phyloP scores from a whole-genome alignment of 2,113 vertebrate species.

The Rutilus rutilus region DNA sequence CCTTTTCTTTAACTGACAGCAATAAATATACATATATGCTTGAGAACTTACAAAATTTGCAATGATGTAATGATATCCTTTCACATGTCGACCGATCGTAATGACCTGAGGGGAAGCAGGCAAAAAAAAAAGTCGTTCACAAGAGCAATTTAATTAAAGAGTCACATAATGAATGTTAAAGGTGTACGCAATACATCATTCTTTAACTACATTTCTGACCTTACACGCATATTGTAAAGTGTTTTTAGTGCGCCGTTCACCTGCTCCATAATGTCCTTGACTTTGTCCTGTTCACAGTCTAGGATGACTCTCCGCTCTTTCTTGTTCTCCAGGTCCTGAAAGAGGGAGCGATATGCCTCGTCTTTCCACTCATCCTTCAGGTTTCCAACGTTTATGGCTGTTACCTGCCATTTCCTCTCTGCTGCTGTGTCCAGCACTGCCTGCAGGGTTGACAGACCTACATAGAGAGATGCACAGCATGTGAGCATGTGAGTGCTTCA shows the following conservation, averaged over 20 bases:
- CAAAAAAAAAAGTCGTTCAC: neutral
- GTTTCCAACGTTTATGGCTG: constrained; percentile 96
- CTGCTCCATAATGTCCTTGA: constrained; percentile 98
- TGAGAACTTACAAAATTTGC: constrained; percentile 90
- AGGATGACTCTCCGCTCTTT: constrained; percentile 93
- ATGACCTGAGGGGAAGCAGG: constrained; percentile 82
- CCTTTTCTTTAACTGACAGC: neutral
- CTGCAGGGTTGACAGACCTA: constrained; percentile 92
- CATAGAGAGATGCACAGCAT: constrained; percentile 44
- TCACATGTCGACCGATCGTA: constrained; percentile 95
- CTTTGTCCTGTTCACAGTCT: constrained; percentile 96
- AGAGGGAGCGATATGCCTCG: constrained; percentile 93
- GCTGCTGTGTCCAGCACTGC: constrained; percentile 94
- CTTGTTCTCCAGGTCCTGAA: constrained; percentile 94
- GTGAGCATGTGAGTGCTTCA: neutral
- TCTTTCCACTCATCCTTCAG: constrained; percentile 98
- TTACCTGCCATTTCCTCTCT: constrained; percentile 96
- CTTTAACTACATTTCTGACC: constrained; percentile 8
- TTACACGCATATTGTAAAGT: neutral
- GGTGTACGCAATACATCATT: constrained; percentile 19
- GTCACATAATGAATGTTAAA: constrained; percentile 2
- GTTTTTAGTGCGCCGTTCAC: constrained; percentile 63
- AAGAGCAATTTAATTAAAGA: neutral
- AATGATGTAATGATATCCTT: constrained; percentile 97
- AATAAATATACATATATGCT: neutral